Evolutionary conservation across 2,113 vertebrate species (phyloP).

Genomic region (Vulpes vulpes): DNA sequence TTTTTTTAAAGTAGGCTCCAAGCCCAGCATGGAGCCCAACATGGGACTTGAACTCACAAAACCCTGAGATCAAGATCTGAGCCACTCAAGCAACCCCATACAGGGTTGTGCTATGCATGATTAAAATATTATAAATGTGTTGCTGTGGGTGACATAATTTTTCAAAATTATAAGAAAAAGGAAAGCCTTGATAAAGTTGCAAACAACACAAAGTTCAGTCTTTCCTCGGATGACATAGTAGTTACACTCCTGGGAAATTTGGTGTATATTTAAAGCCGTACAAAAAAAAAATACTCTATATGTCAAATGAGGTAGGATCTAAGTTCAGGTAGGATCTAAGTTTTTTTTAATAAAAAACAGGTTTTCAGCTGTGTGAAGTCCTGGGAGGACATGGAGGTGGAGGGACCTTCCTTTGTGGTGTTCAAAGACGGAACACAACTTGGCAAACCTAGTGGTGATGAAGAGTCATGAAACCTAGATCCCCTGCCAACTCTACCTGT

Average conservation of each 20-base stretch:
- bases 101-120: neutral
- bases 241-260: neutral
- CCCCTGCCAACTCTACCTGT: neutral
- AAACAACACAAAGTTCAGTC: neutral
- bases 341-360: neutral
- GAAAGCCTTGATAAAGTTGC: neutral
- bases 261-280: neutral
- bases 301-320: neutral
- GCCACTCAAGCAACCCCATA: neutral
- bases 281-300: neutral
- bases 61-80: too few species aligned
- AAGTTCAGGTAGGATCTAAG: neutral
- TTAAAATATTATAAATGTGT: neutral
- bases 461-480: too few species aligned
- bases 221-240: neutral
- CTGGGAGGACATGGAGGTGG: neutral
- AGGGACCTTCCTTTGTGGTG: too few species aligned
- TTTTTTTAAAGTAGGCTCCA: too few species aligned
- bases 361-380: neutral
- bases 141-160: neutral
- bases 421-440: neutral
- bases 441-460: neutral
- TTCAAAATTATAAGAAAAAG: neutral
- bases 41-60: too few species aligned
- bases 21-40: too few species aligned